phyloP scores from a whole-genome alignment of 2,113 vertebrate species.

The Takifugu flavidus region DNA sequence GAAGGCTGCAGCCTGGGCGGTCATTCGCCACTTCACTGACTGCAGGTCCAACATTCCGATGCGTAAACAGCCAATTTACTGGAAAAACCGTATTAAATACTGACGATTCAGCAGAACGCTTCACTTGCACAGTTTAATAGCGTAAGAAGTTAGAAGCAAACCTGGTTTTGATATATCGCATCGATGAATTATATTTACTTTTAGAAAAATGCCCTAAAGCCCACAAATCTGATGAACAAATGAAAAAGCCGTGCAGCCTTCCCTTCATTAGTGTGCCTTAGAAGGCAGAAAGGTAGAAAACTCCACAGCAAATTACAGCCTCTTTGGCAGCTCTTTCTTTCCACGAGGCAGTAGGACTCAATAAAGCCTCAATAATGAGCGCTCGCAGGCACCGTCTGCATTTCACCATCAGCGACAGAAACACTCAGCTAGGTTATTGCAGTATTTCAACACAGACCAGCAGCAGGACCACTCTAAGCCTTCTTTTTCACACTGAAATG shows the following conservation, averaged over 20 bases:
- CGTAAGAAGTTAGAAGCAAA: constrained; percentile 24
- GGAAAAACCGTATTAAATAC: constrained; percentile 7
- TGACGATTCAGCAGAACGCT: constrained; percentile 18
- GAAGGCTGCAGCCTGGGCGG: neutral
- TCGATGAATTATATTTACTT: constrained; percentile 28
- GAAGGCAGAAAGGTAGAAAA: constrained; percentile 39
- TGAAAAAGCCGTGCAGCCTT: constrained; percentile 31
- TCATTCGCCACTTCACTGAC: neutral
- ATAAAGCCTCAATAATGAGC: constrained; percentile 51
- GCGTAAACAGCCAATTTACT: neutral
- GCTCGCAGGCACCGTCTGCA: constrained; percentile 31
- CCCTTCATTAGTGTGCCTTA: constrained; percentile 35
- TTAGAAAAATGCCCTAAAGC: constrained; percentile 31
- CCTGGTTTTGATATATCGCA: constrained; percentile 15
- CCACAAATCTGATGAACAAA: constrained; percentile 40
- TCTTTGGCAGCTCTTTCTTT: constrained; percentile 48
- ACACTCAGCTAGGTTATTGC: constrained; percentile 44
- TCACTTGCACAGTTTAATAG: constrained; percentile 23
- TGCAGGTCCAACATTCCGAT: neutral
- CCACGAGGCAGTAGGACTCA: constrained; percentile 34
- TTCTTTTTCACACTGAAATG: constrained; percentile 34
- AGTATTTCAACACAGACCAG: constrained; percentile 30
- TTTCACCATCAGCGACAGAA: constrained; percentile 45
- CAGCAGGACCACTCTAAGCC: constrained; percentile 17
- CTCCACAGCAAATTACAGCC: constrained; percentile 49